phyloP scores from a whole-genome alignment of 2,113 vertebrate species.

The Psilopsiagon aurifrons region DNA sequence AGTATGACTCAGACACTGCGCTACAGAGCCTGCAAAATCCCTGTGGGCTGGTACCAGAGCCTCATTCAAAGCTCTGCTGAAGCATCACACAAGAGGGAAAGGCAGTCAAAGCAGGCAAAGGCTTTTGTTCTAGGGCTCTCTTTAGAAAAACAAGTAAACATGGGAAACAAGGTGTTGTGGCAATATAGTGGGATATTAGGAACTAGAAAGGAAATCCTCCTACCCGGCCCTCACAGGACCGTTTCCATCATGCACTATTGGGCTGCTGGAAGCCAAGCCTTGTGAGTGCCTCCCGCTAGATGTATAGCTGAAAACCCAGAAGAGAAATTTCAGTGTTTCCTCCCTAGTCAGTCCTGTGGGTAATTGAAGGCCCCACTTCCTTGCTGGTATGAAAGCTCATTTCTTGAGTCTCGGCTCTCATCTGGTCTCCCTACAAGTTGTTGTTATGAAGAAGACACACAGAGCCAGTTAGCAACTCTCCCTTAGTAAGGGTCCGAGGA shows the following conservation, averaged over 20 bases:
- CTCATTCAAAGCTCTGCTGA: not conserved
- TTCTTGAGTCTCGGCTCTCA: not conserved
- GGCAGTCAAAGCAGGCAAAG: not conserved
- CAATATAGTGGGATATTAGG: not conserved
- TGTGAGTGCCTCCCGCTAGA: not conserved
- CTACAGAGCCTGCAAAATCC: not conserved
- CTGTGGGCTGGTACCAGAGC: not conserved
- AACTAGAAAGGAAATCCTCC: not conserved
- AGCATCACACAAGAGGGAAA: not conserved
- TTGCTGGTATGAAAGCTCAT: not conserved
- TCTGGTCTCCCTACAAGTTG: not conserved
- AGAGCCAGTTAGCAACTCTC: not conserved
- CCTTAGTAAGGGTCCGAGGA: not conserved
- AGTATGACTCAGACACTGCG: constrained; percentile 47
- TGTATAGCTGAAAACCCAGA: not conserved
- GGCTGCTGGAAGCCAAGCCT: not conserved
- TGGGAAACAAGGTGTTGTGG: not conserved
- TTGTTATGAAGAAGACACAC: not conserved
- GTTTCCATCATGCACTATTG: not conserved
- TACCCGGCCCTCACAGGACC: not conserved
- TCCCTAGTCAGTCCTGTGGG: not conserved
- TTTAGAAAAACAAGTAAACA: not conserved
- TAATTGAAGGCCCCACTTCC: not conserved
- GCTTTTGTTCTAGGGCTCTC: not conserved
- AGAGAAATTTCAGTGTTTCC: not conserved